These are phyloP conservation scores for Protonibea diacanthus DNA, from an alignment of 2,797 vertebrate genomes.

Conservation along the genomic window DNA sequence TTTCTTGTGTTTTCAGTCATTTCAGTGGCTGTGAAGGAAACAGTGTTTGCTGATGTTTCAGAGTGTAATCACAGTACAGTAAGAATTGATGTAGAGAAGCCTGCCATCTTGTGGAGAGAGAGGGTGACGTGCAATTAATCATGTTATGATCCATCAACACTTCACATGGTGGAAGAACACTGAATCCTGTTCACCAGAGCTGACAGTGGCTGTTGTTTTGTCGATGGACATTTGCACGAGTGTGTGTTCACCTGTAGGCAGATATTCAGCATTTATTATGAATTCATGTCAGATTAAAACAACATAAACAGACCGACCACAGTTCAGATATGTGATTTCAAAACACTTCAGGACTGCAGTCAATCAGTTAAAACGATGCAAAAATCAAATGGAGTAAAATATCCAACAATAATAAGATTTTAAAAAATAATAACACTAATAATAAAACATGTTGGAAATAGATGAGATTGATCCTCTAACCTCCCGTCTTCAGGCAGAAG, in stretches of 20 bases:
- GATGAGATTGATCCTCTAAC: too few species aligned
- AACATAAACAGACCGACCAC: too few species aligned
- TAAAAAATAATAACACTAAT: too few species aligned
- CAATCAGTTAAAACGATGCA: too few species aligned
- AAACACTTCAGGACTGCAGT: too few species aligned
- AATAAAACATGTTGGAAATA: too few species aligned
- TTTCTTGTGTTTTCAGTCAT: background rate
- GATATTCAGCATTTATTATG: background rate
- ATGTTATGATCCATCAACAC: background rate
- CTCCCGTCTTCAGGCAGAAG: too few species aligned
- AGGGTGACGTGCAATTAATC: background rate
- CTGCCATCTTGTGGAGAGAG: constrained; percentile 62
- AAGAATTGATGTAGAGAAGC: constrained; percentile 4
- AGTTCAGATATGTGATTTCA: too few species aligned
- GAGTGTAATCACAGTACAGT: constrained; percentile 1
- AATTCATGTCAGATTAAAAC: too few species aligned
- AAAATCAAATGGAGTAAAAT: too few species aligned
- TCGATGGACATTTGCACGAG: too few species aligned
- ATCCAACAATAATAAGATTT: too few species aligned
- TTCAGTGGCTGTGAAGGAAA: background rate
- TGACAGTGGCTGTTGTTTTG: background rate
- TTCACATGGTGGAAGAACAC: background rate
- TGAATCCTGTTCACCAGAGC: background rate
- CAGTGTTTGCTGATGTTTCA: background rate
- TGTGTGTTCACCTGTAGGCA: background rate